Evolutionary conservation across 2,113 vertebrate genomes (phyloP).

Genomic region (Brachypteracias leptosomus): DNA sequence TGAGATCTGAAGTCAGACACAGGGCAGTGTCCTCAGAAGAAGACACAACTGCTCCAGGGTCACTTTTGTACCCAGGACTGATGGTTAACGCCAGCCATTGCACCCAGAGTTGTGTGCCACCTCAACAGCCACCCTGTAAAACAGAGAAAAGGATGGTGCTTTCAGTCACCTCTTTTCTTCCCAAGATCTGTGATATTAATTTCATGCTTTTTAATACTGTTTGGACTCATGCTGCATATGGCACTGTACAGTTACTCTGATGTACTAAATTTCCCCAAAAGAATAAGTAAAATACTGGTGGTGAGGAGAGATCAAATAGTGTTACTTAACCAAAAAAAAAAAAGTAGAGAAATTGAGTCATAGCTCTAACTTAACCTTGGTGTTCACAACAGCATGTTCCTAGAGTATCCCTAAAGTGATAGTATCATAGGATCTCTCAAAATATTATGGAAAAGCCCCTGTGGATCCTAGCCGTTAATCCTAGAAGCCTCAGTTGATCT

Average conservation of each 20-base stretch:
- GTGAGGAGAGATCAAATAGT: background rate
- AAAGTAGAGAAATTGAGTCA: fast-evolving
- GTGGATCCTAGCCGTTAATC: background rate
- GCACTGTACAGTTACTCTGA: background rate
- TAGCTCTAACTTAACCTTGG: background rate
- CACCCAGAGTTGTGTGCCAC: fast-evolving
- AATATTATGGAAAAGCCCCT: background rate
- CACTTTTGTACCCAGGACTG: background rate
- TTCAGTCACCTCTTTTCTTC: background rate
- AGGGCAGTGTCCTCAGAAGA: background rate
- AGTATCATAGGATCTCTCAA: background rate
- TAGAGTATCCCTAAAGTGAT: background rate
- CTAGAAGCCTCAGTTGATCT: background rate
- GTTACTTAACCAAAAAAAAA: background rate
- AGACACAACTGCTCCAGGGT: background rate
- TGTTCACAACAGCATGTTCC: background rate
- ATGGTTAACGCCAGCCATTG: background rate
- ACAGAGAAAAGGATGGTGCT: background rate
- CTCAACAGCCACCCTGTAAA: background rate
- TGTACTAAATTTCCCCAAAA: background rate
- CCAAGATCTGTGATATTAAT: background rate
- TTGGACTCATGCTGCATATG: background rate
- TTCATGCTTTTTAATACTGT: background rate
- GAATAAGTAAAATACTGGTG: background rate
- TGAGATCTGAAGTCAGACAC: background rate